A percentile compares a stretch with the other conserved stretches of the same genome.
Evolutionary conservation across 2,888 invertebrate species (phyloP).

Genomic region (Spilosoma lubricipeda): DNA sequence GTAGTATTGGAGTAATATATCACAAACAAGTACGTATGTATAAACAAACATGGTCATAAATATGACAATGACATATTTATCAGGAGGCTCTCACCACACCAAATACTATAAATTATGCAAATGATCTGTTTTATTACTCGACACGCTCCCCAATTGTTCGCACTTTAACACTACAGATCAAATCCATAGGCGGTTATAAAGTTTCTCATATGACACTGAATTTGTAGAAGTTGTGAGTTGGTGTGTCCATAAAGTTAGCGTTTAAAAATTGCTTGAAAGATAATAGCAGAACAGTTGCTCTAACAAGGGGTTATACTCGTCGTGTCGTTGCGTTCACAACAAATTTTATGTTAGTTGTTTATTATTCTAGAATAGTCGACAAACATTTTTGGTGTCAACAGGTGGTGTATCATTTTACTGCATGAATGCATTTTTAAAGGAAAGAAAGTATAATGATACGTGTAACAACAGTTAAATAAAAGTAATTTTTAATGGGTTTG

Average conservation of each 20-base stretch:
- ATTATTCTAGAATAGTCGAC: not conserved
- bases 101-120: slow-evolving; percentile 53
- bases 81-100: slow-evolving; percentile 20
- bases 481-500: not conserved
- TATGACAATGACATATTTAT: slow-evolving; percentile 16
- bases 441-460: not conserved
- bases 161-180: slow-evolving; percentile 33
- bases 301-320: not conserved
- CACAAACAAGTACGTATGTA: not conserved
- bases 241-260: slow-evolving; percentile 9
- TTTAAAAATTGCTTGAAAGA: not conserved
- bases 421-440: not conserved
- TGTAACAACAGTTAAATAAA: not conserved
- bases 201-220: slow-evolving; percentile 34
- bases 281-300: not conserved
- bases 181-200: slow-evolving; percentile 27
- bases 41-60: slow-evolving; percentile 5
- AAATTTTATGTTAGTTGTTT: not conserved
- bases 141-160: slow-evolving; percentile 35
- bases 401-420: not conserved
- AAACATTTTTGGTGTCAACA: not conserved
- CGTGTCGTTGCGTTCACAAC: not conserved
- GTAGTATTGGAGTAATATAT: not conserved
- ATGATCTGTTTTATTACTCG: slow-evolving; percentile 49
- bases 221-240: slow-evolving; percentile 31